Evolutionary conservation across 2,797 vertebrate genomes (phyloP).

Genomic region (Hyperoplus lanceolatus): DNA sequence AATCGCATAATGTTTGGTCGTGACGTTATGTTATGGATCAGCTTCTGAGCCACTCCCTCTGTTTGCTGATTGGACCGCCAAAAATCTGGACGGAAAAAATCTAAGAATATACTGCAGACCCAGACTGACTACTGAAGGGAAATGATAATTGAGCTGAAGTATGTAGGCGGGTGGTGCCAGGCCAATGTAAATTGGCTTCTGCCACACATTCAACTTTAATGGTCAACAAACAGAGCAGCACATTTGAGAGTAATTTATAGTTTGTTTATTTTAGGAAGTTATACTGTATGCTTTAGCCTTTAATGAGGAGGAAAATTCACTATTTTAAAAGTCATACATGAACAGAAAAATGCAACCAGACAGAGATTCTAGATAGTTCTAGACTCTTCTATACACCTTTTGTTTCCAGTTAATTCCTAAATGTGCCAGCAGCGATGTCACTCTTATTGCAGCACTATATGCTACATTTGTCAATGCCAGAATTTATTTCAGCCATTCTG

Average conservation of each 20-base stretch:
- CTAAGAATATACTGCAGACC: too few relatives aligned
- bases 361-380: background rate
- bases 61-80: too few relatives aligned
- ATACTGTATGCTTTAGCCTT: background rate
- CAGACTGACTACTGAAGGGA: too few relatives aligned
- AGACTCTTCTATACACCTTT: background rate
- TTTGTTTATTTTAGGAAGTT: background rate
- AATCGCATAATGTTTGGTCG: too few relatives aligned
- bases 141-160: too few relatives aligned
- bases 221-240: constrained; percentile 11
- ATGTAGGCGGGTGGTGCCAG: too few relatives aligned
- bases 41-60: too few relatives aligned
- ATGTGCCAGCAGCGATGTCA: background rate
- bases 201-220: background rate
- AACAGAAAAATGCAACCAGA: constrained; percentile 2
- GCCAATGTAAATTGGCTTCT: background rate
- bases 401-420: background rate
- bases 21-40: too few relatives aligned
- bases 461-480: background rate
- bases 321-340: background rate
- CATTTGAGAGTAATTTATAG: background rate
- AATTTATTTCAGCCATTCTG: too few relatives aligned
- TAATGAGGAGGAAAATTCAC: background rate
- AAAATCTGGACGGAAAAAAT: too few relatives aligned
- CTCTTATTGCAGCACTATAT: background rate